Evolutionary conservation across 1,140 invertebrate species (phyloP), one percentile per base, ranked within the genome.

Genomic region (Cydia fagiglandana): DNA sequence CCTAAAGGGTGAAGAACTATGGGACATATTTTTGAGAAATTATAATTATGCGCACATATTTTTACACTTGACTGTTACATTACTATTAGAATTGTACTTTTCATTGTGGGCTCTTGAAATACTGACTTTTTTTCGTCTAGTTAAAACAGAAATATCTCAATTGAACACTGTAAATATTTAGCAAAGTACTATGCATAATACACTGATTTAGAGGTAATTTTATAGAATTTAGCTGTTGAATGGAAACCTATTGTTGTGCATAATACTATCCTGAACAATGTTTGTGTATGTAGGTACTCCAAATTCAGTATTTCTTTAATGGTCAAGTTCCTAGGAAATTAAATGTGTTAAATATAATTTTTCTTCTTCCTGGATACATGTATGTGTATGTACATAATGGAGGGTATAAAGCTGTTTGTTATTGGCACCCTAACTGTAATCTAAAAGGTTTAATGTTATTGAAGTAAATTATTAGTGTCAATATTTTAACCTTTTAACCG

Each of bases 241-340:
- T 66, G 66, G 34, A 70, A 70, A 38, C 15, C 28, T 70, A 17
- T 70, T 70, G 34, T 70, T 45, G 66, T 41, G 66, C 66, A 70
- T 70, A 68, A 68, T 70, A 70, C 34, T 70, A 17, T 10, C 66
- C 66, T 70, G 34, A 70, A 70, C 38, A 68, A 68, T 41, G 66
- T 70, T 61, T 61, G 56, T 61, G 56, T 12, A 61, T 61, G 56
- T 24, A 24, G 20, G 7, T 61, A 61, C n/a, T 24, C 34, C 0
- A 70, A 70, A 70, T n/a, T 70, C 66, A 70, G 34, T 70, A 70
- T 70, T 70, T 34, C 2, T n/a, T 70, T 70, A 53, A 41, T 70
- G 66, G 66, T 70, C 34, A 70, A 70, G 66, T 70, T 70, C 66
- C 66, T 70, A 70, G 28, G 66, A 70, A 17, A 56, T 17, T 56